Base-by-base conservation (phyloP, 2,113 vertebrate species). In the Ageneiosus marmoratus region DNA sequence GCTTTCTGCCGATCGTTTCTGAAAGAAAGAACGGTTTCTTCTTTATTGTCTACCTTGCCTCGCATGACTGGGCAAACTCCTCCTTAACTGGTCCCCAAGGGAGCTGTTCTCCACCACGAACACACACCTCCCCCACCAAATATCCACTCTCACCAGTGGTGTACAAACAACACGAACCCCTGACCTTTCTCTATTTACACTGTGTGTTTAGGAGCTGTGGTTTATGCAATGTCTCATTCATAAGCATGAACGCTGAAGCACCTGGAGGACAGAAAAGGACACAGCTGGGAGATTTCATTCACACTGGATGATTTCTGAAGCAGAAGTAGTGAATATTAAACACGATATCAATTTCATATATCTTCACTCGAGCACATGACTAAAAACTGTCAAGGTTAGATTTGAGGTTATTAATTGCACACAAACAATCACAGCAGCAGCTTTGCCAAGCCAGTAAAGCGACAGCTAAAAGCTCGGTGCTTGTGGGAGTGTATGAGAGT, bases 161-260 rank as follows among this genome's bases (percentile, higher is more conserved):
- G 27, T n/a, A 48, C 70, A 77, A 69, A 58, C 56, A 76, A 56
- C 48, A 13, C 55, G 60, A 81, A 74, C 79, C n/a, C 34, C 69
- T 85, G 83, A 74, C 84, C 84, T 76, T 81, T 85, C 69, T 48
- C 62, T 77, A 67, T 77, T 81, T 63, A 75, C 44, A 75, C 53
- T 55, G 65, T 56, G 53, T 53, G 79, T 50, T 76, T 50, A 81
- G 46, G 46, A 51, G 70, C 32, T 48, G 50, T 1, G n/a, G 80
- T 56, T 82, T 74, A 50, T 32, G 50, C 41, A 15, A 9, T 2
- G 6, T 20, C 18, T 73, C 12, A n/a, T 56, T 56, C 27, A 60
- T 58, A 46, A 72, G 37, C 65, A 55, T 24, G 34, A 18, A 29
- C 15, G 18, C 62, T 4, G 5, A 4, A 81, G 46, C 34, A 46